A percentile compares a stretch with the other conserved stretches of the same genome.
Evolutionary conservation across 2,888 invertebrate genomes (phyloP).

Genomic region (Papilio gigon): DNA sequence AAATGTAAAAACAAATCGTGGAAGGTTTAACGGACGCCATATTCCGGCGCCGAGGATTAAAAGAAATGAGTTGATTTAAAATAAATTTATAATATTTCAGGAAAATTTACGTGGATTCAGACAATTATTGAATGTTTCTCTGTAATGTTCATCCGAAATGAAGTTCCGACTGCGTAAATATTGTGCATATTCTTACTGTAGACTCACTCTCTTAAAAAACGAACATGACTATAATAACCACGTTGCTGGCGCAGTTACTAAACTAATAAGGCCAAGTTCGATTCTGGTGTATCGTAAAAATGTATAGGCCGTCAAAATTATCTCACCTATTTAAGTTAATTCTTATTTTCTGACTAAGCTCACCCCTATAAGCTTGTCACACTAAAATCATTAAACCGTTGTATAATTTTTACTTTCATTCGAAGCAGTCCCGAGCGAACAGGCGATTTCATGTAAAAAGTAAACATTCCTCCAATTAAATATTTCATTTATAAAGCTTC

Average conservation of each 20-base stretch:
- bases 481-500: constrained; percentile 23
- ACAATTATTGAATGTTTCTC: background rate
- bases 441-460: constrained; percentile 8
- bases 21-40: constrained; percentile 35
- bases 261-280: too few relatives aligned
- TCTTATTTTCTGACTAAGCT: too few relatives aligned
- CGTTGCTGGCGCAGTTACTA: too few relatives aligned
- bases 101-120: background rate
- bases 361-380: too few relatives aligned
- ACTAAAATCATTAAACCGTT: too few relatives aligned
- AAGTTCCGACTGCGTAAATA: background rate
- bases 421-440: background rate
- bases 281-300: too few relatives aligned
- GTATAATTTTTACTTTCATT: too few relatives aligned
- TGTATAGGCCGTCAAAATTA: too few relatives aligned
- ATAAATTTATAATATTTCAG: background rate
- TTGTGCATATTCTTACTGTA: background rate
- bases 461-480: constrained; percentile 15
- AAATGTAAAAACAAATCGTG: constrained; percentile 26
- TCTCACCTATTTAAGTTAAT: too few relatives aligned
- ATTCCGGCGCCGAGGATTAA: constrained; percentile 36
- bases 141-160: background rate
- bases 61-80: background rate
- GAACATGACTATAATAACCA: too few relatives aligned
- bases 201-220: too few relatives aligned